Evolutionary conservation across 2,113 vertebrate genomes (phyloP), one percentile per base, ranked within the genome.

Genomic region (Brachypodius melanocephalos): DNA sequence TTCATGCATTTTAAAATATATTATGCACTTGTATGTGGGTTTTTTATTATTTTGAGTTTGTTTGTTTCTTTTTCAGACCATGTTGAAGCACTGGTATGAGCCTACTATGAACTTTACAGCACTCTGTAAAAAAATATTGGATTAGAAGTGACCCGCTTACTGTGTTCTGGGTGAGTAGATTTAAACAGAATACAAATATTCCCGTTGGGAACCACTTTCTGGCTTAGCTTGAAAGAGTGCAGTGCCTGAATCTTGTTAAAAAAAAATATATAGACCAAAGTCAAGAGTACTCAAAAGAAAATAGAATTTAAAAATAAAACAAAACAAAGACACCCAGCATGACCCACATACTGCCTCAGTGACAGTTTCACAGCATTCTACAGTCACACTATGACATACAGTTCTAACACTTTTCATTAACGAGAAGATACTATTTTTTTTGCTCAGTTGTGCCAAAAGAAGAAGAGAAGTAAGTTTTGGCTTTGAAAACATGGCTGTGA

Each of bases 171-270:
- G 80, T 59, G 90, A 85, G 92, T 66, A 85, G 69, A 77, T 92
- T 82, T 26, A 28, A 94, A 92, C 55, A 58, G 89, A 87, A 88
- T 25, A 91, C 54, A 90, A 93, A 76, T 22, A 92, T 74, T 94
- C 67, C 78, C 16, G 4, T 29, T 63, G 61, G 49, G n/a, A 95
- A 84, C 40, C 43, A 78, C 72, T 87, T 89, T 66, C 43, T 87
- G 69, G 72, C 45, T 71, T 88, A 55, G 36, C 20, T 63, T 65
- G 52, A 90, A 73, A 91, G 67, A 65, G 19, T 28, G 34, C 45
- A 18, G 32, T 73, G 48, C 49, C 18, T 74, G 36, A 34, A 76
- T 69, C 58, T 36, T 55, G 51, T 81, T 48, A 4, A 28, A 6
- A 54, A 84, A 54, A 80, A n/a, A n/a, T n/a, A 21, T 9, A 24